Base-by-base conservation (phyloP, 2,113 vertebrate species). In the Chitala chitala region DNA sequence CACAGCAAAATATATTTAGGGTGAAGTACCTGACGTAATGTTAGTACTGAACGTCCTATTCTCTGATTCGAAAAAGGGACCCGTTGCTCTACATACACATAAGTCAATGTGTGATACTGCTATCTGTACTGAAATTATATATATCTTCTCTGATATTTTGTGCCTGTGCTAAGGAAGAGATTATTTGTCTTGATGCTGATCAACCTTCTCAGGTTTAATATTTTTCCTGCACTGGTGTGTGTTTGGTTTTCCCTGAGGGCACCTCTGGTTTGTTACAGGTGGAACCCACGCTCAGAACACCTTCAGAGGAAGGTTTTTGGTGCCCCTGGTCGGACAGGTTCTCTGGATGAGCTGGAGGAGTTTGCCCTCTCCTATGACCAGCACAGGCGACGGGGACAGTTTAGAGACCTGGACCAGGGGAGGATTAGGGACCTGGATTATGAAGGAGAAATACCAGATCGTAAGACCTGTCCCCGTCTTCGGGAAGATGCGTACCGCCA, bases 321-420 rank as follows among this genome's bases (percentile, higher is more conserved):
- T 0, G 78, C 91, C 1, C 89, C 90, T 0, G 91, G 92, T 72
- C 91, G 93, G 0, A 93, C 94, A 0, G 93, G 93, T 53, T 99
- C 96, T 4, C 90, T 97, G 87, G 95, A 97, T 0, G 96, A 99
- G 82, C 89, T 99, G 81, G 95, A 96, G 51, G 94, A 94, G 84
- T 94, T 96, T 36, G 92, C 94, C 4, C 90, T 91, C 75, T 89
- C 91, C 1, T 95, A 94, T 72, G 90, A 88, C 77, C 90, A 91
- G 74, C 88, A 86, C 75, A 63, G 81, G 12, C 51, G 92, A 71
- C 83, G 86, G 26, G 80, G 84, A 0, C 92, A 92, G 12, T 80
- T 33, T 33, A 77, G 74, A 3, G 82, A 83, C 0, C 72, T 79
- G 12, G 79, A 86, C 6, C 71, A 59, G n/a, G n/a, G n/a, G n/a